Percentiles rank a stretch among this genome's conserved stretches.
Conservation (phyloP, 2,797 vertebrate genomes). For the Fratercula arctica region DNA sequence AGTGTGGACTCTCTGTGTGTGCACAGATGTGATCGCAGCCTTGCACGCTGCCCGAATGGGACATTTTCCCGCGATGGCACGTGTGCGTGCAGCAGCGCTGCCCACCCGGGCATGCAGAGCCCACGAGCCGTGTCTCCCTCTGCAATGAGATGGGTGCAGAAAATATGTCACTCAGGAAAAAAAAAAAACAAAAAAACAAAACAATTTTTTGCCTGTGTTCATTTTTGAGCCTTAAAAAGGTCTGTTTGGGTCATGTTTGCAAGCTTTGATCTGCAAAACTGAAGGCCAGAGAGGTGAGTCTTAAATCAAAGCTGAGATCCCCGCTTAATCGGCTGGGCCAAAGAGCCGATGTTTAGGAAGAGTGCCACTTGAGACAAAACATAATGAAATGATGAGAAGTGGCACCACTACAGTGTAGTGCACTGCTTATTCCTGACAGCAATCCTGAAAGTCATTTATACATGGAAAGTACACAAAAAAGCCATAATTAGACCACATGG, state of each 20-base stretch:
- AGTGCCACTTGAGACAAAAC: background rate
- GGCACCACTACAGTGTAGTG: background rate
- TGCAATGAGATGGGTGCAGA: background rate
- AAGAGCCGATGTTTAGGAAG: constrained; percentile 5
- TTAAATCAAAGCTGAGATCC: background rate
- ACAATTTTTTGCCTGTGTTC: background rate
- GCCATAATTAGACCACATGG: constrained; percentile 16
- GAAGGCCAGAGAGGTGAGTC: background rate
- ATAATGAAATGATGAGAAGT: background rate
- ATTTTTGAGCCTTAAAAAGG: background rate
- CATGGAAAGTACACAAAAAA: constrained; percentile 8
- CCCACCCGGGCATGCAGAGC: background rate
- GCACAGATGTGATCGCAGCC: background rate
- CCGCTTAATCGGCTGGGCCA: accelerated
- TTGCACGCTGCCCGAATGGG: accelerated
- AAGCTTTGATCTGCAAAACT: background rate
- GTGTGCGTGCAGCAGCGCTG: accelerated
- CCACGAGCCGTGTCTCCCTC: accelerated
- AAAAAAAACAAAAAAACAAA: background rate
- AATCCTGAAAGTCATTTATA: constrained; percentile 19
- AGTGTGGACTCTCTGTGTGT: background rate
- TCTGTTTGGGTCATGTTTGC: background rate
- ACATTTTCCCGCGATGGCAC: accelerated
- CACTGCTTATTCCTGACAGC: constrained; percentile 1
- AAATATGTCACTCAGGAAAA: background rate